These are phyloP conservation scores for Anguilla japonica DNA, from an alignment of 2,113 vertebrate genomes.

Conservation along the genomic window DNA sequence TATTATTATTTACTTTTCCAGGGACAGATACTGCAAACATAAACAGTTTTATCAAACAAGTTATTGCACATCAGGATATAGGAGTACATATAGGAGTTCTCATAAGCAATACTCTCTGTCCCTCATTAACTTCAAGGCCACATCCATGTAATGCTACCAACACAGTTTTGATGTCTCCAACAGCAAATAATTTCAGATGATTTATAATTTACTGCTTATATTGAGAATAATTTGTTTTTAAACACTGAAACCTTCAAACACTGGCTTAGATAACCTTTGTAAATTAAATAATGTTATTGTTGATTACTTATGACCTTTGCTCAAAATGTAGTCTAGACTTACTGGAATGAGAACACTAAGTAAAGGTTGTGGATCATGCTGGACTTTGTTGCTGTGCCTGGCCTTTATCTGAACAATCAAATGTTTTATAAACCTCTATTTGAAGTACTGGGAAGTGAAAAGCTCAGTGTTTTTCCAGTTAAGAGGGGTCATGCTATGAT, in stretches of 20 bases:
- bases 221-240: not conserved
- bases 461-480: not conserved
- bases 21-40: no score
- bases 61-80: no score
- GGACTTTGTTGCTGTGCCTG: not conserved
- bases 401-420: constrained; percentile 10
- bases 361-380: constrained; percentile 2
- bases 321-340: not conserved
- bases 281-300: constrained; percentile 13
- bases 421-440: constrained; percentile 13
- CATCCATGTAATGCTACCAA: no score
- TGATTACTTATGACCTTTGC: constrained; percentile 8
- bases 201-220: constrained; percentile 20
- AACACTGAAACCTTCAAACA: constrained; percentile 8
- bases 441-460: constrained; percentile 18
- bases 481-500: not conserved
- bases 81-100: no score
- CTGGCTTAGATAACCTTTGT: constrained; percentile 1
- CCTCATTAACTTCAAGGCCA: no score
- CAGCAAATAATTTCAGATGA: not conserved
- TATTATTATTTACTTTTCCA: no score
- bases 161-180: not conserved
- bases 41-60: no score
- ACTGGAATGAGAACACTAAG: constrained; percentile 1
- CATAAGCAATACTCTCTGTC: no score